Percentiles rank a stretch among this genome's conserved stretches.
These are phyloP conservation scores for Lophotis ruficrista DNA, from an alignment of 2,113 vertebrate genomes.

Conservation along the genomic window DNA sequence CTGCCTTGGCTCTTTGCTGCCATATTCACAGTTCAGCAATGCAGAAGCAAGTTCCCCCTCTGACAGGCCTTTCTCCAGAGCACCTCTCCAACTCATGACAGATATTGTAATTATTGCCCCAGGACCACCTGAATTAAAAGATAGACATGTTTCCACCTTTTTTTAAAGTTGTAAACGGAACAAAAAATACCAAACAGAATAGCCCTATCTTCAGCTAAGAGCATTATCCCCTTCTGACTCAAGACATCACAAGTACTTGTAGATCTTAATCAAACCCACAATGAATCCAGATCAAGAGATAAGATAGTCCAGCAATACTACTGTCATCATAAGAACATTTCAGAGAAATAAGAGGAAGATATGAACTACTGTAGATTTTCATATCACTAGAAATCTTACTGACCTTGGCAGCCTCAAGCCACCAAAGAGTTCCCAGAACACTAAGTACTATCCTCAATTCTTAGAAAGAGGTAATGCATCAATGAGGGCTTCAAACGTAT, in stretches of 20 bases:
- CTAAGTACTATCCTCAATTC: background rate
- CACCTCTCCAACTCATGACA: background rate
- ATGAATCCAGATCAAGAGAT: background rate
- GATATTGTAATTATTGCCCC: rapidly evolving
- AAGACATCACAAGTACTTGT: background rate
- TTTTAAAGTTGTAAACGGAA: background rate
- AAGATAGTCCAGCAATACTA: background rate
- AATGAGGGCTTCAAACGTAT: background rate
- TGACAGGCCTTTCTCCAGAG: background rate
- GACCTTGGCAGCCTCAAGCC: background rate
- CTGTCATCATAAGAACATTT: background rate
- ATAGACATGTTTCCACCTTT: background rate
- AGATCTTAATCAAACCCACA: background rate
- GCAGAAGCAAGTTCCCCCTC: background rate
- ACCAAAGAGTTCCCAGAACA: background rate
- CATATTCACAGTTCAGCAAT: background rate
- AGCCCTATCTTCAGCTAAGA: background rate
- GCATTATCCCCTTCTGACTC: background rate
- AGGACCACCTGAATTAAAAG: background rate
- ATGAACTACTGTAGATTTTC: background rate
- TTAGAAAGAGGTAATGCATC: background rate
- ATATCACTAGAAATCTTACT: background rate
- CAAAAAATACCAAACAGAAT: background rate
- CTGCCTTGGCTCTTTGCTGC: background rate
- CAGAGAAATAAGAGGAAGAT: background rate